Evolutionary conservation across 2,888 invertebrate species (phyloP).

Genomic region (Sepioteuthis lessoniana): DNA sequence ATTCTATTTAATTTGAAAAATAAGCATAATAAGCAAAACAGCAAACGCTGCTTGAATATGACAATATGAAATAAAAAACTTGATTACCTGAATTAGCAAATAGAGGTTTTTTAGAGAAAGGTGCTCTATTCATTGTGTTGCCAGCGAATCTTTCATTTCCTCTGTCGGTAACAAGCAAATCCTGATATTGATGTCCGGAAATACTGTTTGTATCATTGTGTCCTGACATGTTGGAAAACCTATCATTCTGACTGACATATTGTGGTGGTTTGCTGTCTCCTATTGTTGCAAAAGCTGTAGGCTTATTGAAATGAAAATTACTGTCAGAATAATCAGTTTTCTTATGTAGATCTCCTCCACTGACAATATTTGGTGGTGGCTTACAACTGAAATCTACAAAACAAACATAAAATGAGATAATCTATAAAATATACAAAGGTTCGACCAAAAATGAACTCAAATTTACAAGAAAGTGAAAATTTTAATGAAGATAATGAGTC

Average conservation of each 20-base stretch:
- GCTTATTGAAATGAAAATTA: not conserved
- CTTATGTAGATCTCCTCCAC: not conserved
- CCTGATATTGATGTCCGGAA: not conserved
- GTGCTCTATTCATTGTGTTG: not conserved
- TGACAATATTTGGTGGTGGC: not conserved
- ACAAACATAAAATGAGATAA: not conserved
- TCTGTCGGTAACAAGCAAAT: not conserved
- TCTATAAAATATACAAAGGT: no score
- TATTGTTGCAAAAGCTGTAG: not conserved
- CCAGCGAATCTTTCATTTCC: not conserved
- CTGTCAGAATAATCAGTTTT: not conserved
- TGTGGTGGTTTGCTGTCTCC: not conserved
- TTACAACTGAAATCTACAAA: not conserved
- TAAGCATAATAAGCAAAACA: no score
- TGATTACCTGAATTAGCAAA: conserved; percentile 2
- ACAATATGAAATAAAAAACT: not conserved
- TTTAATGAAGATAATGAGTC: no score
- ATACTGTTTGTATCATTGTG: not conserved
- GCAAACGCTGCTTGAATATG: no score
- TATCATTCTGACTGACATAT: not conserved
- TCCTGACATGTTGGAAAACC: not conserved
- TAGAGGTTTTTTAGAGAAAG: not conserved
- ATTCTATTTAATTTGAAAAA: no score
- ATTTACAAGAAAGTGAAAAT: no score
- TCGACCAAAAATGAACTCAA: no score